Percentiles rank a stretch among this genome's conserved stretches.
Evolutionary conservation across 2,797 vertebrate species (phyloP).

Genomic region (Silurus aristotelis): DNA sequence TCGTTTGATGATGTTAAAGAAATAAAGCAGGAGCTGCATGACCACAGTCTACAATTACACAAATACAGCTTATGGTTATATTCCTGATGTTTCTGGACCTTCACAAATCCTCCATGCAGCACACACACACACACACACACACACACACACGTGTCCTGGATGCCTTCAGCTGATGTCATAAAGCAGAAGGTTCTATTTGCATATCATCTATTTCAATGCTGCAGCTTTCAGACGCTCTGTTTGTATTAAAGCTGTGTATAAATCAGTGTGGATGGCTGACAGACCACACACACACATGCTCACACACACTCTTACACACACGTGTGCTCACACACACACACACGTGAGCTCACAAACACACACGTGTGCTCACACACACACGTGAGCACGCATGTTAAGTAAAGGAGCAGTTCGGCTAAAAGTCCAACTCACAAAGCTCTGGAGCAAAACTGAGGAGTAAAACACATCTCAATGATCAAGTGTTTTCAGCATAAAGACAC

Average conservation of each 20-base stretch:
- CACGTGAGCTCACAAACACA: no score
- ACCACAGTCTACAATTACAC: neutral
- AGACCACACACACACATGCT: neutral
- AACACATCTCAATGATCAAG: neutral
- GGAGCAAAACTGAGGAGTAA: neutral
- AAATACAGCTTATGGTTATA: neutral
- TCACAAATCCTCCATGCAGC: neutral
- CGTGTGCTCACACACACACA: no score
- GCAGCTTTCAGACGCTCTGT: neutral
- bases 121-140: no score
- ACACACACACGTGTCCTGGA: neutral
- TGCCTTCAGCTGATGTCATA: neutral
- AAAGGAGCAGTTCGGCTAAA: neutral
- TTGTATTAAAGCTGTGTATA: conserved; percentile 8
- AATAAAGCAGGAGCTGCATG: neutral
- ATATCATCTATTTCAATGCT: conserved; percentile 1
- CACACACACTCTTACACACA: neutral
- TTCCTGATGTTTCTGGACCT: neutral
- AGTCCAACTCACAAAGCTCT: neutral
- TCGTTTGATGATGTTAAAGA: neutral
- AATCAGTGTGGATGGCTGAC: neutral
- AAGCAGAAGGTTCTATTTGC: neutral
- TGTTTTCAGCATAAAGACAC: neutral
- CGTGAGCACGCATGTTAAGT: no score
- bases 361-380: no score